Evolutionary conservation across 2,888 invertebrate species (phyloP).

Genomic region (Amblyjoppa fuscipennis): DNA sequence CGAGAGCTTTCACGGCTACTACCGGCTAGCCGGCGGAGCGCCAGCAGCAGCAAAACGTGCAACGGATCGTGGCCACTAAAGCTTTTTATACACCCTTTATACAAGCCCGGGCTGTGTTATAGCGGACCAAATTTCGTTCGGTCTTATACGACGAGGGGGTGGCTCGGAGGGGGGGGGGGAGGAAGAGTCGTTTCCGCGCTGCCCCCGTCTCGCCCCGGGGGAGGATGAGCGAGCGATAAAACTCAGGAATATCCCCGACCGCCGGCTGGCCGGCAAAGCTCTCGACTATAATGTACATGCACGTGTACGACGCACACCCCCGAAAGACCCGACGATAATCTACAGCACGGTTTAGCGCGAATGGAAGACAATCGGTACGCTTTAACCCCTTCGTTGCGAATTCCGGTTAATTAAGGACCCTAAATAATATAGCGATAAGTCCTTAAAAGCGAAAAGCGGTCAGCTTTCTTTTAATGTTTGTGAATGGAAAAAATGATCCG

Average conservation of each 20-base stretch:
- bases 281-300: conserved; percentile 52
- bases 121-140: conserved; percentile 65
- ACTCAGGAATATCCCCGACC: conserved; percentile 65
- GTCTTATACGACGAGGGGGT: conserved; percentile 51
- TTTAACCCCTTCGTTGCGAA: not conserved
- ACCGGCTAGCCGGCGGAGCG: conserved; percentile 57
- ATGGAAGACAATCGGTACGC: not conserved
- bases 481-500: no score
- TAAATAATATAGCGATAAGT: no score
- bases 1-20: conserved; percentile 64
- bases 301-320: conserved; percentile 14
- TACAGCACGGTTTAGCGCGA: not conserved
- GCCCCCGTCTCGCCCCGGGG: conserved; percentile 31
- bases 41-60: conserved; percentile 65
- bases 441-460: no score
- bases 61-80: conserved; percentile 71
- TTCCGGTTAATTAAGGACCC: not conserved
- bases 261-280: conserved; percentile 66
- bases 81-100: conserved; percentile 71
- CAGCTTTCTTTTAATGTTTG: no score
- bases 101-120: conserved; percentile 58
- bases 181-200: not conserved
- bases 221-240: conserved; percentile 55
- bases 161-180: not conserved
- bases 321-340: not conserved